These are phyloP conservation scores for Crocallis elinguaria DNA, from an alignment of 2,888 invertebrate genomes.

Conservation along the genomic window DNA sequence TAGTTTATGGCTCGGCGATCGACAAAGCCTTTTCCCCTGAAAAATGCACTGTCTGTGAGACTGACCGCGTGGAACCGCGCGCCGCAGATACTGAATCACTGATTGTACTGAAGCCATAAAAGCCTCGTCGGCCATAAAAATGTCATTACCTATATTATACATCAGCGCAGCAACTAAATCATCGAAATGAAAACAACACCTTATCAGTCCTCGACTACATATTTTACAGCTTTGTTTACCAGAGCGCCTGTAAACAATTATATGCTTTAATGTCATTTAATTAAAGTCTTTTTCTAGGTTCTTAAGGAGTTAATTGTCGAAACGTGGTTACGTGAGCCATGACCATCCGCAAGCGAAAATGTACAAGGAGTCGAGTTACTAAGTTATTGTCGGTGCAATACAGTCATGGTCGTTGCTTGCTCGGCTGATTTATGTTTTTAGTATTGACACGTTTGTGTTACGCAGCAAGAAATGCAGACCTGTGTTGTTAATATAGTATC, in stretches of 20 bases:
- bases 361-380: conserved; percentile 1
- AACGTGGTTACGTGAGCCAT: conserved; percentile 7
- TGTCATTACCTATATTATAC: not conserved
- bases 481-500: too few species aligned
- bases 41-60: too few species aligned
- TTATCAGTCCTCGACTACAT: conserved; percentile 2
- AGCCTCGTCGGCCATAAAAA: not conserved
- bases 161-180: not conserved
- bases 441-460: not conserved
- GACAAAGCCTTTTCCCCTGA: too few species aligned
- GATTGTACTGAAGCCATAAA: too few species aligned
- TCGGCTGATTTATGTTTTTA: not conserved
- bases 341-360: conserved; percentile 15
- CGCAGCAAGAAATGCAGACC: too few species aligned
- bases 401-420: not conserved
- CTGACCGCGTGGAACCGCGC: too few species aligned
- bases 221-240: conserved; percentile 8
- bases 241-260: not conserved
- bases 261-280: not conserved
- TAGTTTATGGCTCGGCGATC: too few species aligned
- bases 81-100: too few species aligned
- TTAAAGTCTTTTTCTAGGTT: not conserved
- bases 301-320: not conserved
- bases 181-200: conserved; percentile 7
- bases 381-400: not conserved